Evolutionary conservation across 1,140 invertebrate species (phyloP).

Genomic region (Cherax destructor): DNA sequence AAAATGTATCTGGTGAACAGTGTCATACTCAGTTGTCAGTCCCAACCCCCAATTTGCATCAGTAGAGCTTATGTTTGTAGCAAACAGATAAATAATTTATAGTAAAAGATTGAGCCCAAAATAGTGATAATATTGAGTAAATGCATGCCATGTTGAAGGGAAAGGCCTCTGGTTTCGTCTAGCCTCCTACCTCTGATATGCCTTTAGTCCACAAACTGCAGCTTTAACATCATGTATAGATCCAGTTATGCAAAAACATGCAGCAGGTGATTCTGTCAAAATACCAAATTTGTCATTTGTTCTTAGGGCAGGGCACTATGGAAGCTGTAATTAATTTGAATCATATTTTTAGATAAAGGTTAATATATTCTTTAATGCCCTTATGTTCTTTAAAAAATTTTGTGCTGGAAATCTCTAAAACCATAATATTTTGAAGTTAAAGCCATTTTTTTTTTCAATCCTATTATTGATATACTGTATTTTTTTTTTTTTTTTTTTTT

Average conservation of each 20-base stretch:
- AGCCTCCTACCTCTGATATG: conserved; percentile 65
- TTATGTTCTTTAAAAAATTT: conserved; percentile 22
- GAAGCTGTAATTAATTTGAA: conserved; percentile 35
- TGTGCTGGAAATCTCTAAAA: background rate
- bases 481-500: conserved; percentile 1
- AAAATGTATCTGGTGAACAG: background rate
- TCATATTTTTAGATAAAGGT: conserved; percentile 33
- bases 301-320: conserved; percentile 39
- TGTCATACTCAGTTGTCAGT: conserved; percentile 47
- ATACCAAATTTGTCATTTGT: conserved; percentile 18
- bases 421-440: background rate
- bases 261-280: conserved; percentile 28
- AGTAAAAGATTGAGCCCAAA: conserved; percentile 32
- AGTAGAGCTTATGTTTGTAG: conserved; percentile 45
- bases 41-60: conserved; percentile 52
- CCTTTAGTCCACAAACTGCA: conserved; percentile 62
- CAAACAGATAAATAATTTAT: conserved; percentile 31
- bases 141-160: conserved; percentile 43
- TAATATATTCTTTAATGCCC: conserved; percentile 49
- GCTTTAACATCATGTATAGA: conserved; percentile 60
- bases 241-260: conserved; percentile 31
- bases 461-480: background rate
- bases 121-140: conserved; percentile 41
- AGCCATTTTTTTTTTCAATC: background rate
- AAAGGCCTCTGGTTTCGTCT: conserved; percentile 41